Evolutionary conservation across 1,140 invertebrate species (phyloP), one percentile per base, ranked within the genome.

Genomic region (Drosophila nasuta): DNA sequence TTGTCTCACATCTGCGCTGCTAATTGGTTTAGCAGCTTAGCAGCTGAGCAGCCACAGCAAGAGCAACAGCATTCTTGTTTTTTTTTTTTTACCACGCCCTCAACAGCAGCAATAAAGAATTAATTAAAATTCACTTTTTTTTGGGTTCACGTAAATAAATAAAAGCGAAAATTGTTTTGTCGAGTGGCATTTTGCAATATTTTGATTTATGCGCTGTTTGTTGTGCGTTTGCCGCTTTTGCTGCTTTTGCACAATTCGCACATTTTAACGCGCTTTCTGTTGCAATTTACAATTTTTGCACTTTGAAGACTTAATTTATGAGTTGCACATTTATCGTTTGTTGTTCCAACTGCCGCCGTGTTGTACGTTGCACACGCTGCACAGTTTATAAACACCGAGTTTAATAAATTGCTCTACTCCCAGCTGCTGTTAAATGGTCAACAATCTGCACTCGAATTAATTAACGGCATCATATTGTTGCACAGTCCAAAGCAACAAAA

Each of bases 21-120:
- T 71, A 71, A 71, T 71, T 71, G 59, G 38, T 49, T 71, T 71
- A 71, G 41, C 38, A 51, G 58, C 28, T 71, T 71, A 71, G 41
- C 38, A 51, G 58, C 28, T 2, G 7, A 48, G 11, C 59, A 46
- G 59, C 45, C 15, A 35, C n/a, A 30, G n/a, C 41, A 5, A 43
- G 10, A 43, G 6, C 41, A 13, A 8, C 3, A 52, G 33, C 63
- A 13, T 20, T 20, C 1, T 20, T 20, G 17, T 20, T 25, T 25
- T 3, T 20, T 20, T 20, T 20, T 3, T 25, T 41, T 8, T 30
- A 38, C 35, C 35, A 38, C 35, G 35, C 35, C 35, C 35, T 38
- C 43, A 28, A 13, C 11, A 30, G 13, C 52, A 46, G 20, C 65
- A 59, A 49, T 52, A 69, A 41, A 69, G 30, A 58, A 64, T 65